Conservation (phyloP, 2,888 invertebrate species). For the Leptothorax acervorum region DNA sequence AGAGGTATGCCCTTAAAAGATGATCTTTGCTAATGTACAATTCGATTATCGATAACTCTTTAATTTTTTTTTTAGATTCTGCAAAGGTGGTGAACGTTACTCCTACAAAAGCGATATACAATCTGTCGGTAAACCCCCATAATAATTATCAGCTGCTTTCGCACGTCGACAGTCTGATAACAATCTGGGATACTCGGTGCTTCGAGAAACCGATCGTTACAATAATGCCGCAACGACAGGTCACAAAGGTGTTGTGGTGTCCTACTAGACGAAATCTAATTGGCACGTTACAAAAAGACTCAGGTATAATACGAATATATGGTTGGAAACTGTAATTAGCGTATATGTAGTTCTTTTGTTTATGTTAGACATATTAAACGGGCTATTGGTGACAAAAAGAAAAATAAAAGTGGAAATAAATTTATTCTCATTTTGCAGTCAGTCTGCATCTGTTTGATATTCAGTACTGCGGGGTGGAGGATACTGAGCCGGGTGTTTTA, state of each 20-base stretch:
- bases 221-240: constrained; percentile 89
- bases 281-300: constrained; percentile 93
- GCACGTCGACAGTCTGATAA: constrained; percentile 92
- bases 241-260: constrained; percentile 94
- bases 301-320: constrained; percentile 70
- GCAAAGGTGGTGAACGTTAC: constrained; percentile 90
- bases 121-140: constrained; percentile 92
- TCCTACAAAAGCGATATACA: constrained; percentile 93
- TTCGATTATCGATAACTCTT: constrained; percentile 26
- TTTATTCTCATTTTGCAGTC: constrained; percentile 64
- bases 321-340: background rate
- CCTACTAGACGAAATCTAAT: constrained; percentile 94
- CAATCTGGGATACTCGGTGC: constrained; percentile 95
- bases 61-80: constrained; percentile 87
- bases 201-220: constrained; percentile 94
- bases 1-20: constrained; percentile 88
- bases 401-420: background rate
- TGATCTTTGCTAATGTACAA: background rate
- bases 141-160: constrained; percentile 94
- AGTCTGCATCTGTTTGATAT: constrained; percentile 95
- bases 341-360: background rate
- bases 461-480: constrained; percentile 90
- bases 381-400: background rate
- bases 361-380: background rate
- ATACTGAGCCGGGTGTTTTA: constrained; percentile 91